A percentile compares a stretch with the other conserved stretches of the same genome.
phyloP scores from a whole-genome alignment of 2,113 vertebrate species.

The Herpetotheres cachinnans region DNA sequence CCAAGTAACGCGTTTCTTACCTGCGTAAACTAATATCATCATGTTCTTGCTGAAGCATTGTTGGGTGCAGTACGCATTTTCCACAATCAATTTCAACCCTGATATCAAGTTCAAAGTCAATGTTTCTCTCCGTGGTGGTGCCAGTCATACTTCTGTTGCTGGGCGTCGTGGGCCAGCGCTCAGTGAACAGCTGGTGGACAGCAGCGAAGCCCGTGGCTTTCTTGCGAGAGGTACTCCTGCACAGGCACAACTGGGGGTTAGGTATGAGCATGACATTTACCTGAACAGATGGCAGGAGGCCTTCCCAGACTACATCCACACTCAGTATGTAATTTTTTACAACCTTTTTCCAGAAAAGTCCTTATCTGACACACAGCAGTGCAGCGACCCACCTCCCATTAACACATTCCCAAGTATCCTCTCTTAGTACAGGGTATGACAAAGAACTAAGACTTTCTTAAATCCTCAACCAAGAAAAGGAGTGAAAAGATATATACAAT shows the following conservation, averaged over 20 bases:
- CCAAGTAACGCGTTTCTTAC: constrained; percentile 43
- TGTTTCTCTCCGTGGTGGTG: constrained; percentile 89
- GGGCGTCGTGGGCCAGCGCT: constrained; percentile 88
- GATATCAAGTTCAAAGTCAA: constrained; percentile 96
- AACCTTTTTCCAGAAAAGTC: not conserved
- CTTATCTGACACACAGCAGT: not conserved
- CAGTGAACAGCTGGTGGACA: constrained; percentile 91
- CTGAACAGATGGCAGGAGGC: not conserved
- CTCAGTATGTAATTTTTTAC: not conserved
- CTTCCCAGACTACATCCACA: not conserved
- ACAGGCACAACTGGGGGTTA: not conserved
- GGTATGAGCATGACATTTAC: not conserved
- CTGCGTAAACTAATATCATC: constrained; percentile 88
- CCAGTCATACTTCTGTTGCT: constrained; percentile 81
- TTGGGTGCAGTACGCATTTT: constrained; percentile 95
- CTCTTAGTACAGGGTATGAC: not conserved
- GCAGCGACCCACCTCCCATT: not conserved
- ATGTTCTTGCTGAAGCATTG: constrained; percentile 87
- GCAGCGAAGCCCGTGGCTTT: constrained; percentile 89
- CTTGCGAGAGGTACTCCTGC: constrained; percentile 81
- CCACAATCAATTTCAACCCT: constrained; percentile 98
- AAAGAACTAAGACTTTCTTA: not conserved
- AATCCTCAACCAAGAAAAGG: not conserved
- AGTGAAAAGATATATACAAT: not conserved
- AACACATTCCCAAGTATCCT: not conserved